Percentiles rank a stretch among this genome's conserved stretches.
Conservation (phyloP, 30 jellyfish, hydroid and myxozoan genomes). For the Turritopsis dohrnii region DNA sequence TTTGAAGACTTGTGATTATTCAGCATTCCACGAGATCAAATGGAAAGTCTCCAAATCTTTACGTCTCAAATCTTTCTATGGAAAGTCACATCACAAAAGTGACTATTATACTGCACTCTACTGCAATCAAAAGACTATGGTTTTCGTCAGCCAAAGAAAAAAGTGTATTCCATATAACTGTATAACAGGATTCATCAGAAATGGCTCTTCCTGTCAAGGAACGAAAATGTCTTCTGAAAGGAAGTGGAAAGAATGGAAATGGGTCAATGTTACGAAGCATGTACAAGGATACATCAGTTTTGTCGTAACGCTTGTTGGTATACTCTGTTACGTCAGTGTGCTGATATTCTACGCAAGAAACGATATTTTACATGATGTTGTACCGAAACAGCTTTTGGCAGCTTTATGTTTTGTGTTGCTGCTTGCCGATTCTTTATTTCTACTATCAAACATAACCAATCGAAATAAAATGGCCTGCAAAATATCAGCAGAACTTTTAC, state of each 20-base stretch:
- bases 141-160: not conserved
- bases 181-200: not conserved
- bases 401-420: not conserved
- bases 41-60: no score
- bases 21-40: not conserved
- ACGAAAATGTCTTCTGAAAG: not conserved
- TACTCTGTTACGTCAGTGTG: not conserved
- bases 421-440: not conserved
- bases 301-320: not conserved
- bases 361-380: not conserved
- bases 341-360: not conserved
- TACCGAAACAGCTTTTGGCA: not conserved
- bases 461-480: not conserved
- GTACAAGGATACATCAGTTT: not conserved
- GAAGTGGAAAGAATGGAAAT: no score
- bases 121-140: not conserved
- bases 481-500: not conserved
- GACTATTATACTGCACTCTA: not conserved
- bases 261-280: not conserved
- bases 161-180: not conserved
- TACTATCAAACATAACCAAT: not conserved
- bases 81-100: no score
- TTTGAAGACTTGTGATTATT: not conserved
- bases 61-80: no score
- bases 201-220: not conserved